These are phyloP conservation scores for Melanostoma mellinum DNA, from an alignment of 2,888 invertebrate genomes.

Conservation along the genomic window DNA sequence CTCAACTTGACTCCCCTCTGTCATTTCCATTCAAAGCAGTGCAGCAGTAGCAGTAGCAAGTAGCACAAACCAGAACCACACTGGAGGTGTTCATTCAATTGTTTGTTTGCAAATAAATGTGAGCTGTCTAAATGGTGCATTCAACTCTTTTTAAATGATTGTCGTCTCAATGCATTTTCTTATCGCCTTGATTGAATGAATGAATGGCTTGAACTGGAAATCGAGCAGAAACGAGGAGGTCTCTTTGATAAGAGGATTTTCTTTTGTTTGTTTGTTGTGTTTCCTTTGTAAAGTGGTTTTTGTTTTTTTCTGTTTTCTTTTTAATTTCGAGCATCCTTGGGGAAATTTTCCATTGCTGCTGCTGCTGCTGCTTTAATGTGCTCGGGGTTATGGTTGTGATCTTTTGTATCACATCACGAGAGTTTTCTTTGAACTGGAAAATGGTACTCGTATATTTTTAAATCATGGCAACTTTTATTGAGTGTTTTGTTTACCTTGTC, in stretches of 20 bases:
- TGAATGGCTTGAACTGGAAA: conserved; percentile 19
- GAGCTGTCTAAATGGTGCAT: conserved; percentile 36
- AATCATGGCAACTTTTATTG: conserved; percentile 5
- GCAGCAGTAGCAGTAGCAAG: too few relatives aligned
- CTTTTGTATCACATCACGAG: not conserved
- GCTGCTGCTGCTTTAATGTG: too few relatives aligned
- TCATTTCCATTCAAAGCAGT: too few relatives aligned
- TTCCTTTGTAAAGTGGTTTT: not conserved
- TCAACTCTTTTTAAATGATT: conserved; percentile 21
- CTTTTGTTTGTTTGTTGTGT: not conserved
- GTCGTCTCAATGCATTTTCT: not conserved
- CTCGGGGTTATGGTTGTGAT: not conserved
- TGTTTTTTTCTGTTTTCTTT: not conserved
- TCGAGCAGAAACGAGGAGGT: conserved; percentile 7
- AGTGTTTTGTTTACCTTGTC: not conserved
- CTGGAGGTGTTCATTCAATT: not conserved
- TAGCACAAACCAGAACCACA: too few relatives aligned
- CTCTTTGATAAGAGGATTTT: conserved; percentile 8
- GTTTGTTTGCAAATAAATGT: conserved; percentile 7
- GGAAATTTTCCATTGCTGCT: conserved; percentile 12
- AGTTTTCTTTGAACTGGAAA: not conserved
- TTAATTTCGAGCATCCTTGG: conserved; percentile 8
- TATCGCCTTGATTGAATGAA: conserved; percentile 21
- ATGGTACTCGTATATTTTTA: not conserved
- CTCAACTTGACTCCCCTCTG: conserved; percentile 12